Evolutionary conservation across 2,888 invertebrate species (phyloP).

Genomic region (Nymphalis polychloros): DNA sequence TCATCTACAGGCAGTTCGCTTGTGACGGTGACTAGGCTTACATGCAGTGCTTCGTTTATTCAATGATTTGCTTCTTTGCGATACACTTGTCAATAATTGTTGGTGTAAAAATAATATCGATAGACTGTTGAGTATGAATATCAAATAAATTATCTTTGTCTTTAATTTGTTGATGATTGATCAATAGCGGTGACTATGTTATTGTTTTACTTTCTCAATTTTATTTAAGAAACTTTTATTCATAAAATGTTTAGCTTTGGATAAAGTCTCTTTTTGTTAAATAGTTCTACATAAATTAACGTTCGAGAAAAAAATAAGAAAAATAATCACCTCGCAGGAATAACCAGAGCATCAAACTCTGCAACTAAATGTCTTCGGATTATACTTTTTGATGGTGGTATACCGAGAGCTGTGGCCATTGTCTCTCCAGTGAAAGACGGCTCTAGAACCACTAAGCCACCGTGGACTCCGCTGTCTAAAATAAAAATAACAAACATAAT

Average conservation of each 20-base stretch:
- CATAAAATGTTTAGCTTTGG: constrained; percentile 16
- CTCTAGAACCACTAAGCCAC: constrained; percentile 95
- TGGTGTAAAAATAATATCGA: constrained; percentile 19
- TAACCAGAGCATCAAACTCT: constrained; percentile 93
- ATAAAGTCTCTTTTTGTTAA: constrained; percentile 15
- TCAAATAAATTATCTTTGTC: constrained; percentile 28
- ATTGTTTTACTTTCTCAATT: constrained; percentile 6
- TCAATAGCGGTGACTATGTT: constrained; percentile 17
- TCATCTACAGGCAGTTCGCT: constrained; percentile 76
- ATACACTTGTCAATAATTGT: constrained; percentile 24
- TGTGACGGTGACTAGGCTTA: constrained; percentile 53
- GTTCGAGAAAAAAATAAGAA: neutral
- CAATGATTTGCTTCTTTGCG: constrained; percentile 31
- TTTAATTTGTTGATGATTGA: neutral
- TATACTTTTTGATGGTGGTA: constrained; percentile 95
- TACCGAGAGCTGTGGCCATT: constrained; percentile 95
- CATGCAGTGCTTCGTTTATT: constrained; percentile 59
- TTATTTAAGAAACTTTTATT: constrained; percentile 10
- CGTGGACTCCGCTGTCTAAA: constrained; percentile 96
- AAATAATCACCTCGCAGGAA: constrained; percentile 91
- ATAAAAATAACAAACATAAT: constrained; percentile 33
- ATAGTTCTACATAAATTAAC: neutral
- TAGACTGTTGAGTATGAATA: constrained; percentile 19
- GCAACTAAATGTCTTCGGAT: constrained; percentile 94
- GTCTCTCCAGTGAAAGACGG: constrained; percentile 97